Evolutionary conservation across 2,797 vertebrate genomes (phyloP).

Genomic region (Sebastes elongatus): DNA sequence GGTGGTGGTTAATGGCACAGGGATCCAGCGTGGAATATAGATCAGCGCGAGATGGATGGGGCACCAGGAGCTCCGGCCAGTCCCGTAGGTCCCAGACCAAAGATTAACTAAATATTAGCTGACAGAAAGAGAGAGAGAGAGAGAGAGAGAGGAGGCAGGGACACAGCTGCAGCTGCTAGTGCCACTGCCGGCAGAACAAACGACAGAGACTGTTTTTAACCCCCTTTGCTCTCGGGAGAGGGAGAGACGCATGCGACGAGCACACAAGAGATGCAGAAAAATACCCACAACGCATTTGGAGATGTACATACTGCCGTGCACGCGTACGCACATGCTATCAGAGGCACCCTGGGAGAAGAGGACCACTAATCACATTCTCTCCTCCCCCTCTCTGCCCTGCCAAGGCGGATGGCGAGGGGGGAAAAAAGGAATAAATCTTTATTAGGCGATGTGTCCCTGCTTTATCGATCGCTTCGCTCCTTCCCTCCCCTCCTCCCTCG

Average conservation of each 20-base stretch:
- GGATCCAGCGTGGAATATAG: conserved; percentile 83
- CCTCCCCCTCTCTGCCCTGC: conserved; percentile 68
- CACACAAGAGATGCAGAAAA: conserved; percentile 70
- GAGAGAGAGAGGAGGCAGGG: conserved; percentile 71
- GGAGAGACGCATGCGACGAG: conserved; percentile 56
- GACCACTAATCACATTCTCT: conserved; percentile 81
- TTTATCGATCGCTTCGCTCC: conserved; percentile 80
- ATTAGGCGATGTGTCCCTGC: conserved; percentile 84
- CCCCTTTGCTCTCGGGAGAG: conserved; percentile 65
- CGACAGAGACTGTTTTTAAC: conserved; percentile 74
- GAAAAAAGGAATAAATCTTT: conserved; percentile 80
- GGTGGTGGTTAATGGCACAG: conserved; percentile 78
- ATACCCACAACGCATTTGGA: conserved; percentile 55
- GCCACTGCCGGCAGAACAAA: conserved; percentile 78
- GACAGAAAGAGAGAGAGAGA: conserved; percentile 80
- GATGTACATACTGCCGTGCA: conserved; percentile 57
- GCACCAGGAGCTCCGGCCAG: conserved; percentile 80
- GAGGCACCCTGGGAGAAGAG: conserved; percentile 76
- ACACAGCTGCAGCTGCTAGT: conserved; percentile 80
- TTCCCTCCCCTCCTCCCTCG: conserved; percentile 56
- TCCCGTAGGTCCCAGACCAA: conserved; percentile 83
- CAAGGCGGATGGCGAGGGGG: conserved; percentile 63
- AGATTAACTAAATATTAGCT: conserved; percentile 87
- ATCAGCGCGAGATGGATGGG: conserved; percentile 83
- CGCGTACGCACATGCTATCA: conserved; percentile 58